Evolutionary conservation across 2,888 invertebrate species (phyloP).

Genomic region (Protodeltote pygarga): DNA sequence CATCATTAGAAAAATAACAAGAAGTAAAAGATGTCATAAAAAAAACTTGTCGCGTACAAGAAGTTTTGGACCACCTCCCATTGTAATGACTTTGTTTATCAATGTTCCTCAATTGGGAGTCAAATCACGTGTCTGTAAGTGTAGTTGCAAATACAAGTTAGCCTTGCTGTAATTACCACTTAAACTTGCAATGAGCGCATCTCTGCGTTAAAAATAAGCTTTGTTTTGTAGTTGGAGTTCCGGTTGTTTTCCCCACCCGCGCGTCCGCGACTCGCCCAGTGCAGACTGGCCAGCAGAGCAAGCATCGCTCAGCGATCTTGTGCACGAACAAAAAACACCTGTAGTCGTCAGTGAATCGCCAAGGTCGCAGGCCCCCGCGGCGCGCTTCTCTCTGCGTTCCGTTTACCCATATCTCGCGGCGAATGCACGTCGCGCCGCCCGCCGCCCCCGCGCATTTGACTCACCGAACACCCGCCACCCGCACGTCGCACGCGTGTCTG

Average conservation of each 20-base stretch:
- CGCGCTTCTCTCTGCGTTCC: slow-evolving; percentile 79
- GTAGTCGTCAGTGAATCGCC: slow-evolving; percentile 83
- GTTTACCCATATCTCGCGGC: slow-evolving; percentile 86
- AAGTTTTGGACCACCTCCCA: slow-evolving; percentile 1
- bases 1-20: no score
- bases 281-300: slow-evolving; percentile 61
- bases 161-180: slow-evolving; percentile 32
- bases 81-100: slow-evolving; percentile 16
- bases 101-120: slow-evolving; percentile 12
- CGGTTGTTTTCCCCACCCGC: slow-evolving; percentile 68
- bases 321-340: slow-evolving; percentile 85
- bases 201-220: slow-evolving; percentile 51
- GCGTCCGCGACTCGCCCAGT: slow-evolving; percentile 52
- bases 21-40: not conserved
- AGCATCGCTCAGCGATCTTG: slow-evolving; percentile 71
- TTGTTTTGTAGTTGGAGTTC: slow-evolving; percentile 70
- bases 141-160: slow-evolving; percentile 13
- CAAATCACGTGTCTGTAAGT: slow-evolving; percentile 19
- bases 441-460: slow-evolving; percentile 76
- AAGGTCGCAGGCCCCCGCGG: slow-evolving; percentile 83
- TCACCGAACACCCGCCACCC: slow-evolving; percentile 66
- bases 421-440: slow-evolving; percentile 77
- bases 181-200: slow-evolving; percentile 31
- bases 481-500: slow-evolving; percentile 51
- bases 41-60: not conserved